Evolutionary conservation across 2,797 vertebrate species (phyloP), one percentile per base, ranked within the genome.

Genomic region (Meriones psammophilus): DNA sequence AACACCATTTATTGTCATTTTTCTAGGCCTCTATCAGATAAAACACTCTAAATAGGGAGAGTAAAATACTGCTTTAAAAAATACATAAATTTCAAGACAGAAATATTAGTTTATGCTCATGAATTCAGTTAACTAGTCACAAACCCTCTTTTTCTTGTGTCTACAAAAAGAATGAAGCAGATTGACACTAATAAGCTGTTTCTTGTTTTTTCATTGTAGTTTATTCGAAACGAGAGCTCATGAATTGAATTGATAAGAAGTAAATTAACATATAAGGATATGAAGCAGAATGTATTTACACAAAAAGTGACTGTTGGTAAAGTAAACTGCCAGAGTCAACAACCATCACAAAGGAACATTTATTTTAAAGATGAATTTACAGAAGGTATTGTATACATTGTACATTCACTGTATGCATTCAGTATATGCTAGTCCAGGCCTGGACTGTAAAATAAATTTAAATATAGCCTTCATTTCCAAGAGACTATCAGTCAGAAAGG

Each of bases 131-230:
- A 97, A 46, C 39, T 46, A 92, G 80, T 96, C 76, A 68, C 62
- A 97, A 92, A 97, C 83, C 5, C 50, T 95, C 42, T 71, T 94
- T 91, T 96, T 89, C 33, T 92, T 79, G 24, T 88, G 87, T 91
- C 91, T 97, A 94, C 83, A 85, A 68, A 92, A 96, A 86, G 26
- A 94, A 87, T 78, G 64, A 93, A 97, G 96, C 8, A 94, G 96
- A 97, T 96, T 97, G 97, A 97, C 97, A 94, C 91, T 97, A 97
- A 96, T 97, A 97, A 97, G 96, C 97, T 97, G 60, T 88, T 97
- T 97, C 93, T 94, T 97, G 68, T 96, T 97, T 97, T 80, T 96
- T 97, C 96, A 64, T 93, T 97, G 79, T 97, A 88, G 96, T 98
- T 95, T 96, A 88, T 97, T 97, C 96, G 77, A 93, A 98, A 81